These are phyloP conservation scores for Plebejus argus DNA, from an alignment of 2,888 invertebrate species.

Conservation along the genomic window DNA sequence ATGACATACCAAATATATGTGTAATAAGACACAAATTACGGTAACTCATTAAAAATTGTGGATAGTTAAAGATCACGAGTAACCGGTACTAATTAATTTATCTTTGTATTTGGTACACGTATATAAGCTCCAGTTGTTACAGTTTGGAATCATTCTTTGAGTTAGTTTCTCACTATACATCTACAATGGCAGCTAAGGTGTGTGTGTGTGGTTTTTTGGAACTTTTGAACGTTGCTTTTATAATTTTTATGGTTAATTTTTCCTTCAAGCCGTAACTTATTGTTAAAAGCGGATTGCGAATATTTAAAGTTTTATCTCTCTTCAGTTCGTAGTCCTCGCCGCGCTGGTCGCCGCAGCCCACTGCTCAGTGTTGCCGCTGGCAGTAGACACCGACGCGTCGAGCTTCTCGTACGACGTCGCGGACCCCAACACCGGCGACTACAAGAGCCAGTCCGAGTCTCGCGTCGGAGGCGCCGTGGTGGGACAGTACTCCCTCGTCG, in stretches of 20 bases:
- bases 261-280: conserved; percentile 35
- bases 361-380: conserved; percentile 74
- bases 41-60: neutral
- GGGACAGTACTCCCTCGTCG: conserved; percentile 64
- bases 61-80: conserved; percentile 3
- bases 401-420: conserved; percentile 79
- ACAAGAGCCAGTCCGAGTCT: conserved; percentile 66
- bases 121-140: conserved; percentile 52
- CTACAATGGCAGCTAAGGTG: conserved; percentile 73
- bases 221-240: too few species aligned
- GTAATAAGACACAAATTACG: conserved; percentile 13
- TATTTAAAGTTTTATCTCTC: conserved; percentile 38
- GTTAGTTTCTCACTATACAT: conserved; percentile 55
- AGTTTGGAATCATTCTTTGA: conserved; percentile 56
- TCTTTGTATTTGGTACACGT: conserved; percentile 40
- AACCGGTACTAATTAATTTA: conserved; percentile 30
- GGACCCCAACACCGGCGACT: conserved; percentile 79
- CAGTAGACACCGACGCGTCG: conserved; percentile 56
- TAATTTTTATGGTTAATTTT: conserved; percentile 28
- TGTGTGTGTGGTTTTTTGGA: conserved; percentile 32
- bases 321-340: conserved; percentile 72
- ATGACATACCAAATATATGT: conserved; percentile 6
- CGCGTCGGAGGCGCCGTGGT: conserved; percentile 62
- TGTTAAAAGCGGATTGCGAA: neutral
- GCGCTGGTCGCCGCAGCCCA: conserved; percentile 67